Evolutionary conservation across 2,113 vertebrate species (phyloP), one percentile per base, ranked within the genome.

Genomic region (Vulpes lagopus): DNA sequence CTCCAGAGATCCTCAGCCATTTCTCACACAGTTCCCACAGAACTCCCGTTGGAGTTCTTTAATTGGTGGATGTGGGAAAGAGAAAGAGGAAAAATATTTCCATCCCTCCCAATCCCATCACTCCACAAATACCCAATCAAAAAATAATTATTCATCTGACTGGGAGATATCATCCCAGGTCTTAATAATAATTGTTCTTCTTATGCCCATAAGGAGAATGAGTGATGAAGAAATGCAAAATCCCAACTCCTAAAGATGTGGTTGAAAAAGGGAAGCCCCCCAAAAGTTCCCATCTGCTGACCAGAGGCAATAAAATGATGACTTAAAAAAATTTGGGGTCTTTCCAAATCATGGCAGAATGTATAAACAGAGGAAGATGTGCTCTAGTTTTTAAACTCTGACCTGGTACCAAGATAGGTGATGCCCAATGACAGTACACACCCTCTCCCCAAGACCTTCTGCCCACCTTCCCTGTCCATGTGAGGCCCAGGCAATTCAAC

Each of bases 301-400:
- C 85, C 81, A 78, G 49, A 81, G 53, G 2, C 78, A 89, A 89
- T 67, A 93, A 81, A 93, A 92, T 27, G 19, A 92, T 78, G 80
- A 86, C 43, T 78, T 69, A 35, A 69, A 53, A 86, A 57, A 43
- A 49, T 49, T 20, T 86, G 23, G 88, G 49, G 67, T 84, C 91
- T 96, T 93, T 97, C 84, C 79, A 82, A 90, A 62, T 79, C 32
- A 62, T n/a, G 20, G 11, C 89, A 15, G 67, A 95, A 96, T 94
- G 62, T 23, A 89, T 30, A 91, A 79, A 94, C n/a, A 93, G 23
- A 67, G 65, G 43, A 86, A 90, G 87, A 83, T 19, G 53, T 2
- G n/a, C 19, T 87, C 25, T 25, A 73, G 74, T 90, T 51, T 91
- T 79, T 86, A 95, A 96, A 55, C 67, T 94, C 51, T 8, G 43